Conservation (phyloP, 2,888 invertebrate genomes). For the Callyntrura sp. region DNA sequence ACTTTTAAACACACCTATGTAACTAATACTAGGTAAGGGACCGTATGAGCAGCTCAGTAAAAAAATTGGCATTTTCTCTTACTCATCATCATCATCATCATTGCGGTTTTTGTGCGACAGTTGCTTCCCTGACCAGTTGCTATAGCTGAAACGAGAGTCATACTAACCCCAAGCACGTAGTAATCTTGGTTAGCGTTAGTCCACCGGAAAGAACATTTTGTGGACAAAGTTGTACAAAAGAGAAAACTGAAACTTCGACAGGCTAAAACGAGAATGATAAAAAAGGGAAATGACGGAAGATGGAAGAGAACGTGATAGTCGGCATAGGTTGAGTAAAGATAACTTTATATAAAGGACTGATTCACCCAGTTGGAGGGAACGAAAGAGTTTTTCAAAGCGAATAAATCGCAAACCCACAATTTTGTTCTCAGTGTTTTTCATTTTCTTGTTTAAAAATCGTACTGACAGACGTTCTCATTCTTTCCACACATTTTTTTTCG, state of each 20-base stretch:
- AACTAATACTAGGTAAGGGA: not conserved
- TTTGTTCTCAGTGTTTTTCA: no score
- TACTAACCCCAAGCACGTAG: not conserved
- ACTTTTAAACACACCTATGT: not conserved
- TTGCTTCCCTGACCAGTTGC: not conserved
- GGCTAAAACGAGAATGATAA: not conserved
- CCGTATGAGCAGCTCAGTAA: not conserved
- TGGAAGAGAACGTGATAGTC: not conserved
- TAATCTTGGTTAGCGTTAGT: constrained; percentile 5
- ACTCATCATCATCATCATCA: not conserved
- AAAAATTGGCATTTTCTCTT: not conserved
- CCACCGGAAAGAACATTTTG: constrained; percentile 29
- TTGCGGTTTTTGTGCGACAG: not conserved
- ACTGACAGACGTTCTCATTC: not conserved
- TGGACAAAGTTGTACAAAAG: not conserved
- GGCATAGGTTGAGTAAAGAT: not conserved
- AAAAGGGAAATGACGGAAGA: not conserved
- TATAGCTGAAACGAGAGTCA: not conserved
- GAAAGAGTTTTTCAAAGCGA: no score
- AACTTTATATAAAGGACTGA: no score
- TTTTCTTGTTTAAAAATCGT: not conserved
- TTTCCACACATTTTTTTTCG: not conserved
- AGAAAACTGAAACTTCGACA: constrained; percentile 10
- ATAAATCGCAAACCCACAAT: no score
- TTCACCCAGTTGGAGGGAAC: no score